Base-by-base conservation (phyloP, 2,113 vertebrate genomes). In the Cheilinus undulatus region DNA sequence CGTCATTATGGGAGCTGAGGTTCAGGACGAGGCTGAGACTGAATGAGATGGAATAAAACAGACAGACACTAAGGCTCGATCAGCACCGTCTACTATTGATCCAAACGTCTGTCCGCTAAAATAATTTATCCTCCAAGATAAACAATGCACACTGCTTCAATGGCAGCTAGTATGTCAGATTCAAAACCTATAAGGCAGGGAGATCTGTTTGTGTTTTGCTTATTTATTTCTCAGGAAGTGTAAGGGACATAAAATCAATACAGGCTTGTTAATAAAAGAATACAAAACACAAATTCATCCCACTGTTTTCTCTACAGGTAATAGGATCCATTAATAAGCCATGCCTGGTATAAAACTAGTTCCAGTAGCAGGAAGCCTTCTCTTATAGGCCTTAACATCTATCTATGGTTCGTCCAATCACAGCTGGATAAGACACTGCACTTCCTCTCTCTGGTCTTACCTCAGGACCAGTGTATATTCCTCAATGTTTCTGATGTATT, bases 11-110 rank as follows among this genome's bases (percentile, higher is more conserved):
- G 51, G 27, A 48, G 40, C 64, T 73, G 20, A 30, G 36, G 38
- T 32, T 30, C 58, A 30, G 52, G 58, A 50, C 12, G 9, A 43
- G 28, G 46, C 11, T 20, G n/a, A 14, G 40, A 54, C 43, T 17
- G 54, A 70, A 50, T 24, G 51, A 85, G 77, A 71, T 45, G 63
- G 46, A 65, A 48, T 36, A 43, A 64, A 6, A 19, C 40, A 15
- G 63, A 74, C 72, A 59, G 61, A 26, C 22, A 40, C 22, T 15
- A 24, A 58, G 38, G n/a, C 46, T 22, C 14, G 26, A 57, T 69
- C 43, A 45, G 63, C 56, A 34, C 80, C 57, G 80, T 81, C 82
- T 82, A 12, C 56, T 87, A 91, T 88, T 78, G 88, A 93, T 91
- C 86, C 80, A 76, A 22, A 57, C 24, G 17, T 52, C 60, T 56